Base-by-base conservation (phyloP, 2,113 vertebrate species). In the Colinus virginianus region DNA sequence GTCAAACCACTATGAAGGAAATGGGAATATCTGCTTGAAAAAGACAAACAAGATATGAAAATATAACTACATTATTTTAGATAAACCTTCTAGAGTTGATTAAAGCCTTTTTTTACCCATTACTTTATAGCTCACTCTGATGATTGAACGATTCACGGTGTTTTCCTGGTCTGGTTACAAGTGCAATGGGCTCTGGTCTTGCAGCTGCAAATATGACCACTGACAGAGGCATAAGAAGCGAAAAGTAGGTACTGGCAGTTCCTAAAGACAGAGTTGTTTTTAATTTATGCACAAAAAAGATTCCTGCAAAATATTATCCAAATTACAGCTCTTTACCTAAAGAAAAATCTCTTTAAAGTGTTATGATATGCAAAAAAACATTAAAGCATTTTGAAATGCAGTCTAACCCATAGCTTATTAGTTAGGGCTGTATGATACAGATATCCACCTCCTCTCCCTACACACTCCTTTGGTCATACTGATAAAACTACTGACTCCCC, bases 251-350 rank as follows among this genome's bases (percentile, higher is more conserved):
- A 92, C 92, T 71, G 46, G 46, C 40, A 55, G 21, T 4, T 67
- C 67, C 42, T 72, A 53, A 90, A 34, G 19, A 91, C 89, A 92
- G 40, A 92, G 71, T 53, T 85, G 66, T n/a, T 96, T 97, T 84
- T 43, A 42, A 72, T 90, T 95, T 92, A 94, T 91, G 88, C 92
- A 92, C 87, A 93, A 85, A 96, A 83, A 89, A 34, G 18, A 46
- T 25, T 77, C 16, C 22, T 74, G 25, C 7, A 92, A 96, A 85
- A 77, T 89, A 51, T 56, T 80, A 89, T 55, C 38, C 18, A 85
- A 89, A 75, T 67, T 59, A 46, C 18, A 87, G 22, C 48, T 30
- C 5, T 6, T 79, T 2, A 11, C 28, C 55, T 56, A 66, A 89
- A 74, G 25, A 85, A 94, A 88, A 96, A 79, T 78, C 6, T 85